Conservation (phyloP, 2,888 invertebrate genomes). For the Alloplasta piceator region DNA sequence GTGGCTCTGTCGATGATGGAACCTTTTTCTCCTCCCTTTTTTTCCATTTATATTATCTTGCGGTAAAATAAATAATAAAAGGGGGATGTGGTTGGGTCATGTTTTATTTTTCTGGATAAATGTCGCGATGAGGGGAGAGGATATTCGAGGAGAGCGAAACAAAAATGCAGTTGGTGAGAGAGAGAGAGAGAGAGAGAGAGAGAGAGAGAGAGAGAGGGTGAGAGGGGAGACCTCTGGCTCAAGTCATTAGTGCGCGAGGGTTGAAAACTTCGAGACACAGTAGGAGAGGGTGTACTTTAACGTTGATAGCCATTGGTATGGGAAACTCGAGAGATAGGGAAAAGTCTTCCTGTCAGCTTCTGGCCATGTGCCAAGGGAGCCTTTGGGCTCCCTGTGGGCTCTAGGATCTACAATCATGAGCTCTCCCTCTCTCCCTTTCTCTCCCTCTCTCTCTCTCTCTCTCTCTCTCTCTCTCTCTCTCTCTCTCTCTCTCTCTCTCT, state of each 20-base stretch:
- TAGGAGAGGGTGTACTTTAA: conserved; percentile 63
- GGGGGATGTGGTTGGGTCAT: conserved; percentile 70
- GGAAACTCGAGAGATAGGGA: conserved; percentile 42
- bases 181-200: conserved; percentile 5
- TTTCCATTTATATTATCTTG: background rate
- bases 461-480: too few relatives aligned
- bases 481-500: background rate
- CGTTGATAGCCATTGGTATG: conserved; percentile 16
- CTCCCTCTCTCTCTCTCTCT: conserved; percentile 1
- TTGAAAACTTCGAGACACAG: conserved; percentile 56
- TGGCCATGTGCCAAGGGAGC: conserved; percentile 72
- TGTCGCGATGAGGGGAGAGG: conserved; percentile 17
- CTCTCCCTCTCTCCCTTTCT: conserved; percentile 44
- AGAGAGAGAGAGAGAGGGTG: conserved; percentile 13
- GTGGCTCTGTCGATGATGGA: background rate
- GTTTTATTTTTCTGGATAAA: conserved; percentile 64
- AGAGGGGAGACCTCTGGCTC: conserved; percentile 14
- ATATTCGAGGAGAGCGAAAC: too few relatives aligned
- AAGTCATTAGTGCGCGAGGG: conserved; percentile 61
- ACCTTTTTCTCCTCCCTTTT: background rate
- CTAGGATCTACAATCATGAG: conserved; percentile 67
- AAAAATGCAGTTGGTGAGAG: background rate
- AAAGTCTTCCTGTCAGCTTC: conserved; percentile 69
- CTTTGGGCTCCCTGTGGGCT: conserved; percentile 48
- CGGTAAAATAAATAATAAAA: conserved; percentile 14